Conservation (phyloP, 2,888 invertebrate genomes). For the Pteria penguin region DNA sequence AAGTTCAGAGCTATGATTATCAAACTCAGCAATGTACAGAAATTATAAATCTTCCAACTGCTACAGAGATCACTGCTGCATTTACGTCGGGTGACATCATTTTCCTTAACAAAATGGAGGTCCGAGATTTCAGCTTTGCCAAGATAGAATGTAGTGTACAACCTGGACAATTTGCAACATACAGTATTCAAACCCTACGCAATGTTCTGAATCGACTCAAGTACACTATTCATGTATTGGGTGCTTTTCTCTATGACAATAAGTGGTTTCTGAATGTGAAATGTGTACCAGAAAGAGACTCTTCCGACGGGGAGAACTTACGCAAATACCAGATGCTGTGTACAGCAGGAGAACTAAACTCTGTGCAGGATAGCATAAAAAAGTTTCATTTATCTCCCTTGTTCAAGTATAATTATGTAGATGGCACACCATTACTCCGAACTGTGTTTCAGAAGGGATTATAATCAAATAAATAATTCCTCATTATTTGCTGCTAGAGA, state of each 20-base stretch:
- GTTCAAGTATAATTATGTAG: constrained; percentile 3
- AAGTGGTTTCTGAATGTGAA: constrained; percentile 11
- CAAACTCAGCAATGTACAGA: neutral
- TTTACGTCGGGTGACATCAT: constrained; percentile 3
- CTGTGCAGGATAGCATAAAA: constrained; percentile 2
- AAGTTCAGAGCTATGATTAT: neutral
- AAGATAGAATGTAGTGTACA: neutral
- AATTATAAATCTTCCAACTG: neutral
- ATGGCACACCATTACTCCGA: neutral
- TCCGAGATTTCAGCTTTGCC: neutral
- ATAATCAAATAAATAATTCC: no score
- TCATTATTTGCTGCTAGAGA: no score
- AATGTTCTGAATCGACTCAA: constrained; percentile 2
- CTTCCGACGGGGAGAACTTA: neutral
- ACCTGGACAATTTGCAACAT: neutral
- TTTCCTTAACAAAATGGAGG: neutral
- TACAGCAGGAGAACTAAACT: constrained; percentile 1
- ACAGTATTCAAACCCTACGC: neutral
- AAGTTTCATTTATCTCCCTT: constrained; percentile 3
- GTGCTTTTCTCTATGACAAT: constrained; percentile 2
- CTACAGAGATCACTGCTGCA: neutral
- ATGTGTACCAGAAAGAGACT: neutral
- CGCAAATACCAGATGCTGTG: neutral
- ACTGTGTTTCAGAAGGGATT: neutral
- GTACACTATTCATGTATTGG: neutral